Percentiles rank a stretch among this genome's conserved stretches.
Evolutionary conservation across 2,113 vertebrate species (phyloP).

Genomic region (Festucalex cinctus): DNA sequence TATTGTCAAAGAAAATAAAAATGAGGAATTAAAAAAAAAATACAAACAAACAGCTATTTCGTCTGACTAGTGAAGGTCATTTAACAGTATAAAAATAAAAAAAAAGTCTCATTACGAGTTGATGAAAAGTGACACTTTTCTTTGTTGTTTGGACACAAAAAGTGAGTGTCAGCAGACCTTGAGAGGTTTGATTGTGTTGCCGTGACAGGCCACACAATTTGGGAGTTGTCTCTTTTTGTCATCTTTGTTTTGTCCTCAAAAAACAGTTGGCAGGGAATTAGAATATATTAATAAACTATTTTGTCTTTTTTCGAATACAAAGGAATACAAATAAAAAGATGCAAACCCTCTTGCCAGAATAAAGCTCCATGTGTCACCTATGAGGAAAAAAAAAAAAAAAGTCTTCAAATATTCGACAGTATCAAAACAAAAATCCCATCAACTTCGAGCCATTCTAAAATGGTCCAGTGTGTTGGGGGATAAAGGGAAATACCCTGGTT

Average conservation of each 20-base stretch:
- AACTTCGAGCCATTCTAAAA: too few relatives aligned
- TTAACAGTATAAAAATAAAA: conserved; percentile 6
- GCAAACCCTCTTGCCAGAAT: too few relatives aligned
- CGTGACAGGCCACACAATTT: conserved; percentile 33
- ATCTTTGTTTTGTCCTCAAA: conserved; percentile 50
- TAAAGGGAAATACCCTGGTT: too few relatives aligned
- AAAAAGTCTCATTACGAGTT: background rate
- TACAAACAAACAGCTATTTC: conserved; percentile 2
- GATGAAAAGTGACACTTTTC: background rate
- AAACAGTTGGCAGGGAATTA: conserved; percentile 43
- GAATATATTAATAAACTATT: background rate
- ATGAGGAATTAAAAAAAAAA: conserved; percentile 17
- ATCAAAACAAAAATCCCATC: too few relatives aligned
- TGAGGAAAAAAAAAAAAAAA: too few relatives aligned
- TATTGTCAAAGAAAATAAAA: conserved; percentile 61
- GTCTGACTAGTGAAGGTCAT: background rate
- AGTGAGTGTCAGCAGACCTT: conserved; percentile 20
- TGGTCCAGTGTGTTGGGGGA: too few relatives aligned
- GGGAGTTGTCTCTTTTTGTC: conserved; percentile 36
- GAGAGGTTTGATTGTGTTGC: conserved; percentile 40
- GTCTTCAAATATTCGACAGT: too few relatives aligned
- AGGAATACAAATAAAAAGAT: background rate
- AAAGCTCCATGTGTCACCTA: too few relatives aligned
- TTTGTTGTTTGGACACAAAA: background rate
- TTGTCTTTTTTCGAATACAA: background rate